These are phyloP conservation scores for Solen grandis DNA, from an alignment of 1,140 invertebrate species.

Conservation along the genomic window DNA sequence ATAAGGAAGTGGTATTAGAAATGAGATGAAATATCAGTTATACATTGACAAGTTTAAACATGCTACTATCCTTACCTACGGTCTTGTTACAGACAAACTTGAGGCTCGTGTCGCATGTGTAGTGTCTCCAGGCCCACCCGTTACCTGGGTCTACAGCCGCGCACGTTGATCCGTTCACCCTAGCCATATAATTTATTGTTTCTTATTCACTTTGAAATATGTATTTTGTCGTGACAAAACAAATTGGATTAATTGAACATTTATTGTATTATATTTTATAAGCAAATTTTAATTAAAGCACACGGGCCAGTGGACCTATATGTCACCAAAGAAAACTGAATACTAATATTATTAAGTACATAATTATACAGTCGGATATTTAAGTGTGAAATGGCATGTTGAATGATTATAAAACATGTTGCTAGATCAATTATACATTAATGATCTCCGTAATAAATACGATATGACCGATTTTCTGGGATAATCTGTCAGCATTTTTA, in stretches of 20 bases:
- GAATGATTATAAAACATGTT: too few relatives aligned
- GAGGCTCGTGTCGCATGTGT: constrained; percentile 14
- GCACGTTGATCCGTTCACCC: constrained; percentile 36
- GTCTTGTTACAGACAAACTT: constrained; percentile 51
- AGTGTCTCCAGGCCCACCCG: constrained; percentile 27
- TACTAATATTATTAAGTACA: not conserved
- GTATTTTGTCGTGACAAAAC: too few relatives aligned
- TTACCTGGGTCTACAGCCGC: constrained; percentile 5
- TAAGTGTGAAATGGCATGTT: too few relatives aligned
- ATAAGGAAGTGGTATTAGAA: too few relatives aligned
- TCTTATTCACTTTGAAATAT: not conserved
- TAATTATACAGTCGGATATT: not conserved
- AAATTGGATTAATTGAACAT: not conserved
- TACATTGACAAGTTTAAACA: too few relatives aligned
- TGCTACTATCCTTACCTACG: too few relatives aligned
- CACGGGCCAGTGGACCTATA: not conserved
- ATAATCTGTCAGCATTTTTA: too few relatives aligned
- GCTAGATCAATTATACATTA: too few relatives aligned
- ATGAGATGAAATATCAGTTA: too few relatives aligned
- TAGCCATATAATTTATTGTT: not conserved
- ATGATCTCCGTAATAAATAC: too few relatives aligned
- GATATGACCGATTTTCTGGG: too few relatives aligned
- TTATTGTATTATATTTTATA: not conserved
- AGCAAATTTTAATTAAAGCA: not conserved
- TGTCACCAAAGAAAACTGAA: not conserved